Base-by-base conservation (phyloP, 2,888 invertebrate species). In the Onthophagus sagittarius region DNA sequence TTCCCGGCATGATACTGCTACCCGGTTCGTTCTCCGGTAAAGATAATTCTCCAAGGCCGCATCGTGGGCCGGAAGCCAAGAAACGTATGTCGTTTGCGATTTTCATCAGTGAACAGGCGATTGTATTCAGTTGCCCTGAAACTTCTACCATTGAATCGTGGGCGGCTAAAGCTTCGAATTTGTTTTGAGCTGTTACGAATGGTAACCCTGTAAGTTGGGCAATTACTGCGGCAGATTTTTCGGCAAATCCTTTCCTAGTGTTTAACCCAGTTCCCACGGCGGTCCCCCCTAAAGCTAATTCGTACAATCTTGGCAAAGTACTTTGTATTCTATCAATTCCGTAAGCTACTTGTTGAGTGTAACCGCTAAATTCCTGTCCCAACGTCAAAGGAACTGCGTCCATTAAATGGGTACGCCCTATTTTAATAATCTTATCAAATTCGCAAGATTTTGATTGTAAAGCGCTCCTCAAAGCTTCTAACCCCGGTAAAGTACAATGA, bases 21-120 rank as follows among this genome's bases (percentile, higher is more conserved):
- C 99, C 99, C 0, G 99, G 99, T 83, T 99, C 99, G 85, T 99
- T 99, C 87, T 98, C 99, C 0, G 99, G 99, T 79, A 99, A 89
- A 75, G 90, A 89, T 0, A 99, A 87, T 86, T 99, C 99, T 0
- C 94, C 98, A 0, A 98, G 87, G 0, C 97, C 97, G 82, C 96
- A 96, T 13, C 97, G 89, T 0, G 97, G 97, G 0, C 97, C 97
- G 0, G 96, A 96, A 0, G 94, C 97, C 74, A 98, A 86, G 80
- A 97, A 84, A 9, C 92, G 87, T 78, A 94, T 92, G 86, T 99
- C 99, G 85, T 98, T 99, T 73, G 92, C 97, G 79, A 98, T 94
- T 89, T 99, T 98, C 96, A 97, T 98, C 11, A 98, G 85, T 62
- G 97, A 96, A 64, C 90, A 90, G 0, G 99, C 97, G 15, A 98